Evolutionary conservation across 2,113 vertebrate species (phyloP).

Genomic region (Petromus typicus): DNA sequence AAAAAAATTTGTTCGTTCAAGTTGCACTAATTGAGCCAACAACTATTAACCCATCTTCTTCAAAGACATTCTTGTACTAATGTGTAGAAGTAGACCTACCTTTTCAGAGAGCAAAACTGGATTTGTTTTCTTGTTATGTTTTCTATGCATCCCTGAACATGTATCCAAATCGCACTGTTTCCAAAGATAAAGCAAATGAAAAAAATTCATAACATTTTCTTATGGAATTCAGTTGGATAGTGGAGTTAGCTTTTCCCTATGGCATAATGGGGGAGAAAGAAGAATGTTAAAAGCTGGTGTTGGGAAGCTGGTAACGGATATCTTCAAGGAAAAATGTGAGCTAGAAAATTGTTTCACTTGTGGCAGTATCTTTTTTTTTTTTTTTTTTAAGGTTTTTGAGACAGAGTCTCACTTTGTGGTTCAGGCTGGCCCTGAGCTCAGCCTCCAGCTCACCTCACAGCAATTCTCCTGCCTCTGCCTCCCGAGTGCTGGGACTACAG

Average conservation of each 20-base stretch:
- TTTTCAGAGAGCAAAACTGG: background rate
- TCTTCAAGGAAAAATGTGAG: background rate
- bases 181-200: fast-evolving
- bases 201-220: background rate
- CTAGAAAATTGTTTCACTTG: background rate
- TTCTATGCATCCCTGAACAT: fast-evolving
- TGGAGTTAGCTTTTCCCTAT: background rate
- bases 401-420: too few relatives aligned
- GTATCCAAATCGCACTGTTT: fast-evolving
- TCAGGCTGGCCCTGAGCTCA: too few relatives aligned
- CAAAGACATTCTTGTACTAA: slow-evolving; percentile 45
- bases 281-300: background rate
- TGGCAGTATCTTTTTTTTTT: background rate
- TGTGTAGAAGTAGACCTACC: fast-evolving
- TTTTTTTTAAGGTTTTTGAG: too few relatives aligned
- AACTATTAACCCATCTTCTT: slow-evolving; percentile 82
- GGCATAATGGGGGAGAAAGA: background rate
- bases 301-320: background rate
- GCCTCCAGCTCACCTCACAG: too few relatives aligned
- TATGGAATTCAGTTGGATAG: background rate
- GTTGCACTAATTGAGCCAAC: slow-evolving; percentile 83
- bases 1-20: slow-evolving; percentile 77
- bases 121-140: background rate
- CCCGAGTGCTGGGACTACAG: too few relatives aligned
- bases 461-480: too few relatives aligned